Conservation (phyloP, 2,113 vertebrate species). For the Syngnathus scovelli region DNA sequence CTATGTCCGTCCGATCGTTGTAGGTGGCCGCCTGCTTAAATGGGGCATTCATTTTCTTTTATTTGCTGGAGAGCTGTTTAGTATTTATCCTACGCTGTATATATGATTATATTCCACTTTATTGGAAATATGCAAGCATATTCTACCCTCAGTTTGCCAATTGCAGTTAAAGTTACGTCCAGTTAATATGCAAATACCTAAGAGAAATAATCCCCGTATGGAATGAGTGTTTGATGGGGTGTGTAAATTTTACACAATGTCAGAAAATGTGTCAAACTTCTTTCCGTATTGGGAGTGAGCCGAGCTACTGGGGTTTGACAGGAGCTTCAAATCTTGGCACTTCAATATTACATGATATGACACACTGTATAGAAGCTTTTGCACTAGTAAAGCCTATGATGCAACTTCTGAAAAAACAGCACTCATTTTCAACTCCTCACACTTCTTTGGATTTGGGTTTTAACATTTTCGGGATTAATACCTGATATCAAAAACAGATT, state of each 20-base stretch:
- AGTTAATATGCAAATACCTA: not conserved
- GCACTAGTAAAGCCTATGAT: constrained; percentile 65
- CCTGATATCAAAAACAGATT: constrained; percentile 54
- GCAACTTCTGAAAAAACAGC: constrained; percentile 44
- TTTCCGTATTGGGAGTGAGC: constrained; percentile 14
- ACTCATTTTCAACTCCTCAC: constrained; percentile 54
- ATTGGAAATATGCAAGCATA: not conserved
- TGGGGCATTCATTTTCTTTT: no score
- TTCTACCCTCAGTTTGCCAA: not conserved
- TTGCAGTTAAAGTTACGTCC: not conserved
- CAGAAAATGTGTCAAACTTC: constrained; percentile 16
- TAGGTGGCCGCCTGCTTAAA: no score
- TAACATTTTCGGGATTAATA: constrained; percentile 55
- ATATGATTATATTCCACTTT: not conserved
- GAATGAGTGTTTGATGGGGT: not conserved
- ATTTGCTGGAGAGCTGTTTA: not conserved
- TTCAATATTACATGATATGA: constrained; percentile 56
- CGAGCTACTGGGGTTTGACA: constrained; percentile 35
- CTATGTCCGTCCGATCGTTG: no score
- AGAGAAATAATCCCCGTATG: not conserved
- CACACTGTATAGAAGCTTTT: constrained; percentile 51
- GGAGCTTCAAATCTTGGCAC: constrained; percentile 37
- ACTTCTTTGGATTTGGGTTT: constrained; percentile 46
- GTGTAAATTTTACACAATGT: constrained; percentile 2
- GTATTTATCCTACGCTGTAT: not conserved